phyloP scores from a whole-genome alignment of 2,888 invertebrate species.

The Fragum sueziense region DNA sequence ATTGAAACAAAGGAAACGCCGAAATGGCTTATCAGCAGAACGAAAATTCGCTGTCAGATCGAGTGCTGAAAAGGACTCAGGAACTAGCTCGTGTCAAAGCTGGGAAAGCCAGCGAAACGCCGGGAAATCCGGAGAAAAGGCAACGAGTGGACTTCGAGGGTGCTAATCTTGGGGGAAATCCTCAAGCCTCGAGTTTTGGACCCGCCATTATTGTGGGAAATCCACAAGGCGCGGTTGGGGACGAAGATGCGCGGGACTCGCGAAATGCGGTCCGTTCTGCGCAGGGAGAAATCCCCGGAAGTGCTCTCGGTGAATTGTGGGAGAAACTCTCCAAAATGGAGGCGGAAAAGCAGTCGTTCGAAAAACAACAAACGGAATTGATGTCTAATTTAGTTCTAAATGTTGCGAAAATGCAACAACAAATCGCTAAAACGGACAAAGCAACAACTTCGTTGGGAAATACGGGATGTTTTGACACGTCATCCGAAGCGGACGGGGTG shows the following conservation, averaged over 20 bases:
- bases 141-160: not conserved
- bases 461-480: not conserved
- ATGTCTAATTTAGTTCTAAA: constrained; percentile 5
- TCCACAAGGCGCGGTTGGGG: not conserved
- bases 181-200: not conserved
- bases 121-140: not conserved
- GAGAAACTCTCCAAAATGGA: constrained; percentile 16
- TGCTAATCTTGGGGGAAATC: not conserved
- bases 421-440: not conserved
- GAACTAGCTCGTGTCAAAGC: no score
- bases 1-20: no score
- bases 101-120: not conserved
- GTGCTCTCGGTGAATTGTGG: not conserved
- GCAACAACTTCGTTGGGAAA: not conserved
- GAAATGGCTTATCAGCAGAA: no score
- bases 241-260: not conserved
- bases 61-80: no score
- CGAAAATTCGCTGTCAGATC: no score
- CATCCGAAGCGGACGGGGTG: not conserved
- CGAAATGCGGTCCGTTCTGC: not conserved
- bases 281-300: constrained; percentile 9
- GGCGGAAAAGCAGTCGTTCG: not conserved
- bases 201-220: constrained; percentile 1
- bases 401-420: constrained; percentile 11
- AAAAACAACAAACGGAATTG: not conserved